These are phyloP conservation scores for Sebastes oblongus DNA, from an alignment of 2,797 vertebrate species.

Conservation along the genomic window DNA sequence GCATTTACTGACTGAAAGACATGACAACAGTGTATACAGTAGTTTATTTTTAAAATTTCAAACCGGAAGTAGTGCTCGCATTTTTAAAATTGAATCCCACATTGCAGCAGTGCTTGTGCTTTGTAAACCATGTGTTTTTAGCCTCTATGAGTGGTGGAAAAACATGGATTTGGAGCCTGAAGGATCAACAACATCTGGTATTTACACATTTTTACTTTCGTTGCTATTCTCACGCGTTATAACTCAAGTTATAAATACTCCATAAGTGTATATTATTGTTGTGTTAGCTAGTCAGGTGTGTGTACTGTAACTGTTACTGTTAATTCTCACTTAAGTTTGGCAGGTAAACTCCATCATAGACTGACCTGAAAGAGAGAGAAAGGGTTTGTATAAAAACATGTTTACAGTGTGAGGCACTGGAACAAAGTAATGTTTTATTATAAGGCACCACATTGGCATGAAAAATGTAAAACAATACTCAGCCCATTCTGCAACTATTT, in stretches of 20 bases:
- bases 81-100: rapidly evolving
- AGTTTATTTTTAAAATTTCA: background rate
- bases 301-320: background rate
- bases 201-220: background rate
- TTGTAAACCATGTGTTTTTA: slow-evolving; percentile 46
- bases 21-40: rapidly evolving
- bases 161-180: background rate
- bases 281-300: background rate
- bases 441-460: background rate
- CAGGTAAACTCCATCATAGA: background rate
- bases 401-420: background rate
- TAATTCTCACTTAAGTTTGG: background rate
- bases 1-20: rapidly evolving
- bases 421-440: background rate
- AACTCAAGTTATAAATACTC: background rate
- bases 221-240: background rate
- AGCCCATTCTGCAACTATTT: background rate
- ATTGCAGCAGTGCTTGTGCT: rapidly evolving
- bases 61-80: background rate
- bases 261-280: background rate
- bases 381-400: background rate
- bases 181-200: slow-evolving; percentile 31
- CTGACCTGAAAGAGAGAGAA: background rate
- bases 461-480: background rate
- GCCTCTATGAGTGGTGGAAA: background rate